A percentile compares a stretch with the other conserved stretches of the same genome.
phyloP scores from a whole-genome alignment of 2,888 invertebrate genomes.

The Lepidocyrtoides sp. region DNA sequence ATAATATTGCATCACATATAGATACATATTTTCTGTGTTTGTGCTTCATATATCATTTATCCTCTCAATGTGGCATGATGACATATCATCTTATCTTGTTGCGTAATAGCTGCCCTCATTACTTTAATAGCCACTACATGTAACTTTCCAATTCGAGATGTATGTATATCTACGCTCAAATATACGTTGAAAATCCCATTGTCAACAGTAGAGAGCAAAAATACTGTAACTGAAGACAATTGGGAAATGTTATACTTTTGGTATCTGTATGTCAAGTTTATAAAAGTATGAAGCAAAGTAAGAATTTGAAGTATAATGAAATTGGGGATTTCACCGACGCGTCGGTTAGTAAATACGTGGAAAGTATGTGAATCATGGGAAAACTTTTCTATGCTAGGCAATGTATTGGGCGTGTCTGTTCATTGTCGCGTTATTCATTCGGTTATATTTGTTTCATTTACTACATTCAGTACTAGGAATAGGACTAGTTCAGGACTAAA shows the following conservation, averaged over 20 bases:
- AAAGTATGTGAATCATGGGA: too few species aligned
- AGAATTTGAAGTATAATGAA: too few species aligned
- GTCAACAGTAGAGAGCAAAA: not conserved
- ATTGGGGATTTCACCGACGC: conserved; percentile 4
- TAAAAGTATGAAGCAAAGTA: too few species aligned
- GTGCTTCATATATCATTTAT: too few species aligned
- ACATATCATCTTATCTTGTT: conserved; percentile 60
- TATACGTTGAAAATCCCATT: not conserved
- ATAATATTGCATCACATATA: not conserved
- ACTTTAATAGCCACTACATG: conserved; percentile 73
- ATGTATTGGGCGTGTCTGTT: conserved; percentile 56
- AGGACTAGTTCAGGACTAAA: not conserved
- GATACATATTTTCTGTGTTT: not conserved
- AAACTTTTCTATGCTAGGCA: conserved; percentile 46
- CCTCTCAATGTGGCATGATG: not conserved
- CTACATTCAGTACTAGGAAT: too few species aligned
- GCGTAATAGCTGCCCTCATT: conserved; percentile 69
- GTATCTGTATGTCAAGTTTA: too few species aligned
- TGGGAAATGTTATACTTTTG: too few species aligned
- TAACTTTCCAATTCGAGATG: conserved; percentile 22
- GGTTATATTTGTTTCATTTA: not conserved
- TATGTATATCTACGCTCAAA: not conserved
- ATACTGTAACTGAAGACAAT: not conserved
- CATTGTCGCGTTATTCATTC: not conserved
- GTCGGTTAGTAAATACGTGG: too few species aligned